phyloP scores from a whole-genome alignment of 2,797 vertebrate species.

The Melanotaenia trifasciata region DNA sequence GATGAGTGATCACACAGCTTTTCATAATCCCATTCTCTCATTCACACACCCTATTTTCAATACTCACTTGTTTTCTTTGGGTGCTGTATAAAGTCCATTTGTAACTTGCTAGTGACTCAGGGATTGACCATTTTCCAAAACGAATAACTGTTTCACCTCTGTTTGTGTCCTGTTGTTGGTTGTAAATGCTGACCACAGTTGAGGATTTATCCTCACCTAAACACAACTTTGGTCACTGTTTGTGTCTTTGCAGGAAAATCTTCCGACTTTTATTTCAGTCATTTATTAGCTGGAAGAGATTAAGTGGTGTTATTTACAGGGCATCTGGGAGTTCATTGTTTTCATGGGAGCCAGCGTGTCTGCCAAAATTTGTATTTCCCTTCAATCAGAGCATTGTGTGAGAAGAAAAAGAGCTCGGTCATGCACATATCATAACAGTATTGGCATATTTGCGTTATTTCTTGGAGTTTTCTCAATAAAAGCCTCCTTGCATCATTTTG shows the following conservation, averaged over 20 bases:
- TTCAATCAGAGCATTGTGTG: slow-evolving; percentile 43
- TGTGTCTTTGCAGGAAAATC: slow-evolving; percentile 36
- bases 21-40: slow-evolving; percentile 29
- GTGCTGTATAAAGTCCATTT: slow-evolving; percentile 29
- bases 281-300: slow-evolving; percentile 61
- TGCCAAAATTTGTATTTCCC: slow-evolving; percentile 74
- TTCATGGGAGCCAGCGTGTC: slow-evolving; percentile 65
- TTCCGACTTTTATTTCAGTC: slow-evolving; percentile 46
- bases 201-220: slow-evolving; percentile 19
- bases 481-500: not conserved
- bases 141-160: slow-evolving; percentile 25
- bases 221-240: slow-evolving; percentile 24
- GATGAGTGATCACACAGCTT: slow-evolving; percentile 41
- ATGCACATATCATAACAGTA: slow-evolving; percentile 15
- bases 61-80: slow-evolving; percentile 43
- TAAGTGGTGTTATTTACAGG: slow-evolving; percentile 70
- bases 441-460: slow-evolving; percentile 21
- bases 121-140: slow-evolving; percentile 38
- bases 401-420: slow-evolving; percentile 1
- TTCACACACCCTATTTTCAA: slow-evolving; percentile 51
- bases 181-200: not conserved
- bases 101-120: slow-evolving; percentile 12
- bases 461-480: slow-evolving; percentile 1
- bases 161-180: slow-evolving; percentile 6
- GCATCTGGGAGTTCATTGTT: slow-evolving; percentile 73